Evolutionary conservation across 2,113 vertebrate genomes (phyloP).

Genomic region (Bostrychus sinensis): DNA sequence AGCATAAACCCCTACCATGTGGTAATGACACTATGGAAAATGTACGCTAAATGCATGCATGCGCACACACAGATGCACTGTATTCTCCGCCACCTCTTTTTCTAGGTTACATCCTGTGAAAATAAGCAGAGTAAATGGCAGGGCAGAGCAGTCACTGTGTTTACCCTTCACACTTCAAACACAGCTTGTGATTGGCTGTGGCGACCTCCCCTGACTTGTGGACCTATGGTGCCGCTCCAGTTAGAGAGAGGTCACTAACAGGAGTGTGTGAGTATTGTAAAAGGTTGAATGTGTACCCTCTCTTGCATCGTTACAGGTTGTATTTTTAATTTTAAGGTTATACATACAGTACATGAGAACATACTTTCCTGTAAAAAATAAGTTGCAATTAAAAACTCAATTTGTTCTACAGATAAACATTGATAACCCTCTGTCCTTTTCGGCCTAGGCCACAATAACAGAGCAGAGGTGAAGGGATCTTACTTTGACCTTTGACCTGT

Average conservation of each 20-base stretch:
- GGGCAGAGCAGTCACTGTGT: slow-evolving; percentile 65
- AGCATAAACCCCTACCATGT: slow-evolving; percentile 72
- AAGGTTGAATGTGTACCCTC: slow-evolving; percentile 7
- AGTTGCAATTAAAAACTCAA: slow-evolving; percentile 4
- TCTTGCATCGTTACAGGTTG: slow-evolving; percentile 32
- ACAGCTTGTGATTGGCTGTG: slow-evolving; percentile 75
- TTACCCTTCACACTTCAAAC: slow-evolving; percentile 79
- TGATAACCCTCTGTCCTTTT: slow-evolving; percentile 33
- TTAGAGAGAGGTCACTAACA: slow-evolving; percentile 66
- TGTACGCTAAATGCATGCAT: slow-evolving; percentile 43
- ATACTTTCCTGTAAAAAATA: slow-evolving; percentile 41
- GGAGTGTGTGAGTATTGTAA: slow-evolving; percentile 23
- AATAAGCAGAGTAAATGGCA: slow-evolving; percentile 76
- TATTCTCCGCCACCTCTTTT: slow-evolving; percentile 54
- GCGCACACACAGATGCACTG: slow-evolving; percentile 35
- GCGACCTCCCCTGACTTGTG: slow-evolving; percentile 66
- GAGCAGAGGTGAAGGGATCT: slow-evolving; percentile 83
- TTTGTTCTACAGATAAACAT: slow-evolving; percentile 4
- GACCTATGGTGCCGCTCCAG: slow-evolving; percentile 69
- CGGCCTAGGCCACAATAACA: slow-evolving; percentile 77
- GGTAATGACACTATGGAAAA: slow-evolving; percentile 78
- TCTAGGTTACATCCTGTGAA: slow-evolving; percentile 70
- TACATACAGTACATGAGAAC: slow-evolving; percentile 12
- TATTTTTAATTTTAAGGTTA: slow-evolving; percentile 17
- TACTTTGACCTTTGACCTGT: slow-evolving; percentile 80